These are phyloP conservation scores for Plotosus lineatus DNA, from an alignment of 2,113 vertebrate species.

Conservation along the genomic window DNA sequence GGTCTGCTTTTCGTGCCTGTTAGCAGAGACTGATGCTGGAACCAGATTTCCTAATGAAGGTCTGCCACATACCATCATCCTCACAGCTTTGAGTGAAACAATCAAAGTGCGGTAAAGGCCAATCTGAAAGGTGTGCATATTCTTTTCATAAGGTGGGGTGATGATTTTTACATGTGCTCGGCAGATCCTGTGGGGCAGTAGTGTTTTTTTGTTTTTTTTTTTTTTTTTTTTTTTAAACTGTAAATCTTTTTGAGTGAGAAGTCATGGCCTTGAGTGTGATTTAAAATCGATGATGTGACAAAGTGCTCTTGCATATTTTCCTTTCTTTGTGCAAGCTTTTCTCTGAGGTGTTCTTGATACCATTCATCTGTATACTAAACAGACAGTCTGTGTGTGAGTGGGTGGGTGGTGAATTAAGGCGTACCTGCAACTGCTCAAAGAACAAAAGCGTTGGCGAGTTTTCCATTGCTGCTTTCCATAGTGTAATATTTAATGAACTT, in stretches of 20 bases:
- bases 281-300: slow-evolving; percentile 64
- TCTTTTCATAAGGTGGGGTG: slow-evolving; percentile 55
- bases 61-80: slow-evolving; percentile 28
- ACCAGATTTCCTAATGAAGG: slow-evolving; percentile 35
- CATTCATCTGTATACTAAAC: not conserved
- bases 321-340: slow-evolving; percentile 8
- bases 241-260: slow-evolving; percentile 61
- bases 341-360: slow-evolving; percentile 47
- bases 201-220: no score
- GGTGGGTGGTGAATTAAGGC: not conserved
- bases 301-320: slow-evolving; percentile 49
- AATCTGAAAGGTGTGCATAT: slow-evolving; percentile 23
- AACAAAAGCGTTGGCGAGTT: not conserved
- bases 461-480: not conserved
- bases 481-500: slow-evolving; percentile 4
- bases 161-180: slow-evolving; percentile 55
- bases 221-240: slow-evolving; percentile 57
- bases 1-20: slow-evolving; percentile 43
- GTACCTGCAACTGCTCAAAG: slow-evolving; percentile 4
- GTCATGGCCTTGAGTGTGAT: slow-evolving; percentile 57
- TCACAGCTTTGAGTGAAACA: slow-evolving; percentile 28
- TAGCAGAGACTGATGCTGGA: slow-evolving; percentile 36
- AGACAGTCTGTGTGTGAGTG: not conserved
- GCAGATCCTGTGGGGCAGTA: slow-evolving; percentile 50
- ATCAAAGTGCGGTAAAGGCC: slow-evolving; percentile 37